A percentile compares a stretch with the other conserved stretches of the same genome.
Conservation (phyloP, 2,113 vertebrate genomes). For the Polypterus senegalus region DNA sequence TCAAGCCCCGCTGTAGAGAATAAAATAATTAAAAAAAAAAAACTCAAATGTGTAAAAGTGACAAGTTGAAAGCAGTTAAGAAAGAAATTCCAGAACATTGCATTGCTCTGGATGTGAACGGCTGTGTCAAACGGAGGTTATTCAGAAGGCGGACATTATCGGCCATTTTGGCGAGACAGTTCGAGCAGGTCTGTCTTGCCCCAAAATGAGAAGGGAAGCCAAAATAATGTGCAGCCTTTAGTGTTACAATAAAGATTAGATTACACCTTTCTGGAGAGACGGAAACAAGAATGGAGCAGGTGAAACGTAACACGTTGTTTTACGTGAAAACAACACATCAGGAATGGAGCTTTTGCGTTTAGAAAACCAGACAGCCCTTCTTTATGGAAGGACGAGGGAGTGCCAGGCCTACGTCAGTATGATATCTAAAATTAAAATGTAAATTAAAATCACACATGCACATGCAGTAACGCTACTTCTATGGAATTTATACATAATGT, state of each 20-base stretch:
- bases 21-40: slow-evolving; percentile 46
- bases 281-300: no score
- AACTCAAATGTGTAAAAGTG: slow-evolving; percentile 37
- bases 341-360: no score
- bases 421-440: no score
- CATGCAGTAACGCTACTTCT: no score
- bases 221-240: slow-evolving; percentile 80
- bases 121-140: slow-evolving; percentile 60
- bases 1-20: slow-evolving; percentile 91
- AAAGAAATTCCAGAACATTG: slow-evolving; percentile 58
- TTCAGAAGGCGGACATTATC: slow-evolving; percentile 66
- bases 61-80: slow-evolving; percentile 58
- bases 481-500: no score
- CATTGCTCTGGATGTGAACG: slow-evolving; percentile 54
- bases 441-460: no score
- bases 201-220: slow-evolving; percentile 79
- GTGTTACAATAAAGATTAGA: slow-evolving; percentile 78
- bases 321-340: no score
- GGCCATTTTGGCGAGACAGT: slow-evolving; percentile 84
- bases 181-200: slow-evolving; percentile 55
- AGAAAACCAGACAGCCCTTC: no score
- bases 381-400: no score
- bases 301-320: no score
- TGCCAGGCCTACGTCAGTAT: no score
- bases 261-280: slow-evolving; percentile 73